phyloP scores from a whole-genome alignment of 2,888 invertebrate species.

The Scaptodrosophila latifasciaeformis region DNA sequence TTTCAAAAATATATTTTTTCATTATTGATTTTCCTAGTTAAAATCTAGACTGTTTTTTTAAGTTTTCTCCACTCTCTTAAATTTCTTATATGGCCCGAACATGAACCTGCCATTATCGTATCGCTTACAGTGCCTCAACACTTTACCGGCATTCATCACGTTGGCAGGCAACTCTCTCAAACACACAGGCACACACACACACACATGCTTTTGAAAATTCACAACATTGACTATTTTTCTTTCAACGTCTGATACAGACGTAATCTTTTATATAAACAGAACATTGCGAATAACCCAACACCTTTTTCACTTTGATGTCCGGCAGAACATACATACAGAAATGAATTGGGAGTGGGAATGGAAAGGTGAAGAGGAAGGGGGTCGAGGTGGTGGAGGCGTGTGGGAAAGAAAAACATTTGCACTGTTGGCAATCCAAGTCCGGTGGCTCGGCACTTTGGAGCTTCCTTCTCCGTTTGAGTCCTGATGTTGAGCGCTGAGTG shows the following conservation, averaged over 20 bases:
- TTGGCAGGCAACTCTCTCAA: too few relatives aligned
- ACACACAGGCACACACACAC: too few relatives aligned
- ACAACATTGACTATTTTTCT: neutral
- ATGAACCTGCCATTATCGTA: conserved; percentile 59
- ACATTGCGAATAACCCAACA: conserved; percentile 29
- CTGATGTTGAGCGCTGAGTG: neutral
- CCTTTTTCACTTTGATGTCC: conserved; percentile 43
- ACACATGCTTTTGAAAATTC: too few relatives aligned
- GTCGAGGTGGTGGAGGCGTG: too few relatives aligned
- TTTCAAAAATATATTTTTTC: conserved; percentile 16
- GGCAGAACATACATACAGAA: conserved; percentile 13
- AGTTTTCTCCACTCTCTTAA: conserved; percentile 36
- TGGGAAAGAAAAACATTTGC: conserved; percentile 31
- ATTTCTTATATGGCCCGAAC: too few relatives aligned
- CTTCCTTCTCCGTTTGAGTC: neutral
- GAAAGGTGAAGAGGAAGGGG: too few relatives aligned
- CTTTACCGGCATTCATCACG: neutral
- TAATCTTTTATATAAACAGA: conserved; percentile 65
- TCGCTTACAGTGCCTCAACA: conserved; percentile 47
- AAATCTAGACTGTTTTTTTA: conserved; percentile 6
- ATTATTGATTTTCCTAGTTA: conserved; percentile 40
- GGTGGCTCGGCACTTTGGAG: neutral
- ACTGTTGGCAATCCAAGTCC: conserved; percentile 18
- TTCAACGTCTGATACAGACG: conserved; percentile 39
- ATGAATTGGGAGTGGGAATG: too few relatives aligned